Conservation (phyloP, 2,113 vertebrate genomes). For the Sprattus sprattus region DNA sequence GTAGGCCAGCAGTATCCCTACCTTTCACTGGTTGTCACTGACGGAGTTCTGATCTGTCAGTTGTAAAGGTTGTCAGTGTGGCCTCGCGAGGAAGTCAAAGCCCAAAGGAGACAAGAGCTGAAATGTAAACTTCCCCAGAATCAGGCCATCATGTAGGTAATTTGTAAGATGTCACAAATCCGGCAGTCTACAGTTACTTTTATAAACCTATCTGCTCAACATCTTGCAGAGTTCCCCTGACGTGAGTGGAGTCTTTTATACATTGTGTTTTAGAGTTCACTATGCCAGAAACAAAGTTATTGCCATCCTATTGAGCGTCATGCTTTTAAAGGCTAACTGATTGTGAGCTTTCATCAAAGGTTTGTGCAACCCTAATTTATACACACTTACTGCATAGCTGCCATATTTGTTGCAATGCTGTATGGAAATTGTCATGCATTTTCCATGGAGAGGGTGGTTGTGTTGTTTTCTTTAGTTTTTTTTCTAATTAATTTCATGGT, state of each 20-base stretch:
- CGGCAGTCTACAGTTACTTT: neutral
- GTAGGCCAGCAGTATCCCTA: neutral
- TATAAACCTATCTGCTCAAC: neutral
- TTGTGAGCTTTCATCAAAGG: neutral
- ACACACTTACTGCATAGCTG: neutral
- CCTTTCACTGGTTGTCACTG: constrained; percentile 3
- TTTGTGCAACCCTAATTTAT: neutral
- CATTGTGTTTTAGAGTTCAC: neutral
- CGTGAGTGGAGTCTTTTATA: neutral
- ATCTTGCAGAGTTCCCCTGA: too few species aligned
- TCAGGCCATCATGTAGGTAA: neutral
- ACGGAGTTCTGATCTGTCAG: constrained; percentile 30
- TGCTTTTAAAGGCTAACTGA: neutral
- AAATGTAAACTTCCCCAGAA: neutral
- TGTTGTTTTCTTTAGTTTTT: neutral
- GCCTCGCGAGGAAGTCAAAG: neutral
- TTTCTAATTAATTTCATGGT: constrained; percentile 3
- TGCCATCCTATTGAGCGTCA: neutral
- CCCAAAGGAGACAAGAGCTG: neutral
- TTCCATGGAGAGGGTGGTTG: neutral
- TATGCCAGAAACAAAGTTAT: neutral
- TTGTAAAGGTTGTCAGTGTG: constrained; percentile 14
- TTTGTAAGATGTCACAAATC: neutral
- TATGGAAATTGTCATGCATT: neutral
- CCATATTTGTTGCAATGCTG: neutral